Evolutionary conservation across 2,113 vertebrate species (phyloP), one percentile per base, ranked within the genome.

Genomic region (Leptobrachium ailaonicum): DNA sequence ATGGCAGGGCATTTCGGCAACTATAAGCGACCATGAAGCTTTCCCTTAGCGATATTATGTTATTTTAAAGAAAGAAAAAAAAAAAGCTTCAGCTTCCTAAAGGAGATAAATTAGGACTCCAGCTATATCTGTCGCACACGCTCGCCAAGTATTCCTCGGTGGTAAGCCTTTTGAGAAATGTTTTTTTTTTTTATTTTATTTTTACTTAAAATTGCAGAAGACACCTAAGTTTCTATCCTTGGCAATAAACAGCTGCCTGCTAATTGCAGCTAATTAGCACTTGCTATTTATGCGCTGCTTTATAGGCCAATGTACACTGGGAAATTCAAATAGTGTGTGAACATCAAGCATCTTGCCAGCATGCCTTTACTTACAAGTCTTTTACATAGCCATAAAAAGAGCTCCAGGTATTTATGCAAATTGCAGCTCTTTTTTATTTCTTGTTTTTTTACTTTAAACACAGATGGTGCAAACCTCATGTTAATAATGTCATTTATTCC

Each of bases 211-310:
- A 8, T 71, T 71, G 60, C 56, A 32, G 20, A 32, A 32, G 20
- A 32, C 42, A 41, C 3, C 77, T 79, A 43, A 50, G 45, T 43
- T 6, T 9, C 32, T 2, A 44, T 20, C n/a, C 71, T 62, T 20
- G 40, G 42, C 41, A 67, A 75, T 66, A 81, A 80, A 75, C 5
- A 79, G 68, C 10, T 66, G 3, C 54, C 12, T 72, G 73, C 2
- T 53, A 79, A 79, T 76, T 1, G 0, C 6, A 79, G 53, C 75
- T 79, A 76, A 83, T 84, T 67, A 2, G 44, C 76, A 53, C 13
- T 78, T 79, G 11, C 20, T 68, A 43, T 68, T 83, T 79, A 50
- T 64, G 44, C 41, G 76, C 3, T 44, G 9, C 4, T 79, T 66
- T 79, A 56, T 62, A 66, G 62, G 41, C 76, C 40, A 3, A 42